Evolutionary conservation across 2,113 vertebrate genomes (phyloP).

Genomic region (Grallaria varia): DNA sequence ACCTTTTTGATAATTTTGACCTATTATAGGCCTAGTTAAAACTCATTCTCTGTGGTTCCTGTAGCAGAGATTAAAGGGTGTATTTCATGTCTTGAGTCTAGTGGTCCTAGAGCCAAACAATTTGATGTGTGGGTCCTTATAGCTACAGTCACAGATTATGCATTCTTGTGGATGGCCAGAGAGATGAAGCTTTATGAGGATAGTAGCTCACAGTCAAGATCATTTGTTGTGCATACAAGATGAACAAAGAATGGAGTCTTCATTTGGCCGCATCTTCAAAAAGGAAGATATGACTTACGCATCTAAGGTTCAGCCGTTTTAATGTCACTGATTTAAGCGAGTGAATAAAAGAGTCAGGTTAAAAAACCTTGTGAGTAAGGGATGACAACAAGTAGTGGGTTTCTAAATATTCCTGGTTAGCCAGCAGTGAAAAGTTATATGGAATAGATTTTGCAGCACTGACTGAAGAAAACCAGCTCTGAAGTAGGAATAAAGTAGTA

Average conservation of each 20-base stretch:
- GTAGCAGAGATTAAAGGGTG: constrained; percentile 1
- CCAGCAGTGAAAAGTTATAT: not conserved
- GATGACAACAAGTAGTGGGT: not conserved
- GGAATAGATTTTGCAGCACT: not conserved
- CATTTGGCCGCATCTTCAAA: not conserved
- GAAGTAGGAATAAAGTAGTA: not conserved
- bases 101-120: constrained; percentile 9
- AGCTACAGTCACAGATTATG: not conserved
- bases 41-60: not conserved
- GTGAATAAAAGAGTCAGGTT: not conserved
- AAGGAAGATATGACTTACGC: not conserved
- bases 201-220: not conserved
- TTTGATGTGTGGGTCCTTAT: not conserved
- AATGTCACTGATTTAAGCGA: not conserved
- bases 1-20: constrained; percentile 16
- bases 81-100: not conserved
- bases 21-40: constrained; percentile 34
- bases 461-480: not conserved
- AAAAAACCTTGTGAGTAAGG: not conserved
- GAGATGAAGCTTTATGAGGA: not conserved
- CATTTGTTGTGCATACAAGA: not conserved
- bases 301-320: not conserved
- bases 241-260: not conserved
- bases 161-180: not conserved
- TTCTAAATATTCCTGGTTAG: not conserved